phyloP scores from a whole-genome alignment of 2,797 vertebrate genomes.

The Pipistrellus pygmaeus region DNA sequence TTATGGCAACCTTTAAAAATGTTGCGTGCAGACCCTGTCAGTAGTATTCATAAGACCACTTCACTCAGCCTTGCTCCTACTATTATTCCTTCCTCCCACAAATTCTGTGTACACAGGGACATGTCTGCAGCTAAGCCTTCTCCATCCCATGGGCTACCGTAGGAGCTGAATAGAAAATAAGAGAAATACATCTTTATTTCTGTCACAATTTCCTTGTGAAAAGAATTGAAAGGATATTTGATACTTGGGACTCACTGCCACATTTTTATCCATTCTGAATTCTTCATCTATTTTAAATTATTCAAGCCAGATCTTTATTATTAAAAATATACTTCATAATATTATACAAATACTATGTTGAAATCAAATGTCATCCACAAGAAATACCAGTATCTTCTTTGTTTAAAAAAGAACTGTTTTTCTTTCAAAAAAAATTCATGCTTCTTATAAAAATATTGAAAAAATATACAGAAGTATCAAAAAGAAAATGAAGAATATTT shows the following conservation, averaged over 20 bases:
- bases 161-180: constrained; percentile 67
- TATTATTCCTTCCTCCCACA: constrained; percentile 58
- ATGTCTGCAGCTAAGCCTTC: constrained; percentile 20
- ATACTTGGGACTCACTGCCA: constrained; percentile 62
- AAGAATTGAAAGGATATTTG: constrained; percentile 57
- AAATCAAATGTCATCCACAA: constrained; percentile 57
- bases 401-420: neutral
- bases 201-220: constrained; percentile 52
- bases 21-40: neutral
- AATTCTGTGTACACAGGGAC: constrained; percentile 32
- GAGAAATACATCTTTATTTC: constrained; percentile 60
- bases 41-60: constrained; percentile 54
- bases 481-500: constrained; percentile 53
- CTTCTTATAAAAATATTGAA: constrained; percentile 55
- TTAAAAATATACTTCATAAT: constrained; percentile 68
- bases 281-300: constrained; percentile 51
- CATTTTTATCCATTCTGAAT: constrained; percentile 69
- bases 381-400: constrained; percentile 2
- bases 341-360: constrained; percentile 31
- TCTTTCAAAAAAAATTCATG: constrained; percentile 38
- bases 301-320: constrained; percentile 52
- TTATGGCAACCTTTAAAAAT: neutral
- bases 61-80: neutral
- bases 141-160: constrained; percentile 19
- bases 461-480: neutral